Percentiles rank a stretch among this genome's conserved stretches.
Evolutionary conservation across 1,140 invertebrate species (phyloP).

Genomic region (Ceratina japonica): DNA sequence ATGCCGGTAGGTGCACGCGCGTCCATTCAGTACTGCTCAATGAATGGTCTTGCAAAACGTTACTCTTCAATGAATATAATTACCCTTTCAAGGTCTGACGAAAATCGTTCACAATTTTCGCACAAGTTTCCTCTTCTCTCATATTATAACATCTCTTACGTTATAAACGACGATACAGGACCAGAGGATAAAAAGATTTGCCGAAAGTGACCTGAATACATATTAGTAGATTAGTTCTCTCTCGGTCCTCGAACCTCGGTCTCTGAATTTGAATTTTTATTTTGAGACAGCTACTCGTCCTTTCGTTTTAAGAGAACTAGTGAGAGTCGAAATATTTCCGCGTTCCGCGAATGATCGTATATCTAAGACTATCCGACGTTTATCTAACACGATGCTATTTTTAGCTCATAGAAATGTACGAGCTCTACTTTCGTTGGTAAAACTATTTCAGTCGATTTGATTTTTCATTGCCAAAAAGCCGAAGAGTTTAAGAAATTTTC

Average conservation of each 20-base stretch:
- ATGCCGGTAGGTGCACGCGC: neutral
- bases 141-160: no score
- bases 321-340: constrained; percentile 13
- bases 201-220: constrained; percentile 1
- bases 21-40: neutral
- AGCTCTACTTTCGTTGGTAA: no score
- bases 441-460: no score
- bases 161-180: no score
- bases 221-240: neutral
- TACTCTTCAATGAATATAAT: neutral
- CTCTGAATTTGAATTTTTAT: constrained; percentile 12
- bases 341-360: neutral
- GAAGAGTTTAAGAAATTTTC: no score
- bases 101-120: no score
- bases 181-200: no score
- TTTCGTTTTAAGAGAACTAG: neutral
- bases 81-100: no score
- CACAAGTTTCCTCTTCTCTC: no score
- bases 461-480: no score
- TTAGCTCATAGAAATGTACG: no score
- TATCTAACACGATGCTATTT: no score
- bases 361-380: neutral
- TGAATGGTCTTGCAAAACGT: neutral
- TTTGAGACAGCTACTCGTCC: neutral
- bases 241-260: neutral